These are phyloP conservation scores for Aphyosemion australe DNA, from an alignment of 2,113 vertebrate genomes.

Conservation along the genomic window DNA sequence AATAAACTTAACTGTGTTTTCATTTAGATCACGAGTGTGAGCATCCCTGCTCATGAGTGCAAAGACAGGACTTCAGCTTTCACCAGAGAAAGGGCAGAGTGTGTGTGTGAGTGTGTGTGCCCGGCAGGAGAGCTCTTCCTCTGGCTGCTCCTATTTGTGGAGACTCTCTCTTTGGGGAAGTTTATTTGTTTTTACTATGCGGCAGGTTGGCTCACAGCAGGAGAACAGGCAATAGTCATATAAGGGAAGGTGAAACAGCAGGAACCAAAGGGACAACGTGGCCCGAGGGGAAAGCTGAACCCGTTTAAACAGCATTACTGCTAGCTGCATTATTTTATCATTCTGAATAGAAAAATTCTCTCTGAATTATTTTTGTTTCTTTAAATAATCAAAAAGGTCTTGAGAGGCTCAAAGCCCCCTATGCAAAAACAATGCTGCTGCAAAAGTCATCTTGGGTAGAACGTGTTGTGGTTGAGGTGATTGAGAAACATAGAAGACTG, in stretches of 20 bases:
- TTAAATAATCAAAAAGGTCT: not conserved
- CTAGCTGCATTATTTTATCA: not conserved
- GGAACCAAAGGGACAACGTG: conserved; percentile 47
- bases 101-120: conserved; percentile 42
- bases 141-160: conserved; percentile 63
- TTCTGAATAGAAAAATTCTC: not conserved
- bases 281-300: conserved; percentile 55
- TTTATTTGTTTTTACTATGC: conserved; percentile 27
- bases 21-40: conserved; percentile 20
- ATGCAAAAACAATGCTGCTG: not conserved
- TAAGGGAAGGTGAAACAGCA: conserved; percentile 69
- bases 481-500: not conserved
- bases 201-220: conserved; percentile 50
- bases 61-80: conserved; percentile 27
- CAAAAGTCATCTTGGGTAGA: not conserved
- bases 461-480: not conserved
- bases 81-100: conserved; percentile 40
- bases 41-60: conserved; percentile 17
- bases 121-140: conserved; percentile 61
- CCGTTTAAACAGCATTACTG: not conserved
- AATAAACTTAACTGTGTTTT: conserved; percentile 43
- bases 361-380: not conserved
- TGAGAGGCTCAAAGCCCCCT: not conserved
- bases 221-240: conserved; percentile 46
- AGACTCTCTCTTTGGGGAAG: conserved; percentile 34